Conservation (phyloP, 2,113 vertebrate species). For the Myodes glareolus region DNA sequence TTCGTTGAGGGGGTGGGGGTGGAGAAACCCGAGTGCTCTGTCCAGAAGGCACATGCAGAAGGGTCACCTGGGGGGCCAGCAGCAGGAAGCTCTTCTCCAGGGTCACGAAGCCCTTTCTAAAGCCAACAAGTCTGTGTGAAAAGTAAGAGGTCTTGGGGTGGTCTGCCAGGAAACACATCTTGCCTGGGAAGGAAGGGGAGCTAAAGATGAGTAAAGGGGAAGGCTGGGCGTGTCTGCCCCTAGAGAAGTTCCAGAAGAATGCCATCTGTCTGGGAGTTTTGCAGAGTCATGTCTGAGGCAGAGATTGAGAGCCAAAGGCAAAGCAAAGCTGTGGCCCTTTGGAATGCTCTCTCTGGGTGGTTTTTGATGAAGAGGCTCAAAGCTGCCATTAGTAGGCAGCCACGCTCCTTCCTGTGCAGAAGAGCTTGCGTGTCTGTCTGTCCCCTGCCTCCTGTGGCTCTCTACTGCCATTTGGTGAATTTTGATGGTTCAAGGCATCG, state of each 20-base stretch:
- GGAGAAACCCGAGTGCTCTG: not conserved
- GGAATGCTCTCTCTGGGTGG: not conserved
- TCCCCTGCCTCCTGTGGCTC: not conserved
- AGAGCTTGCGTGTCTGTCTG: fast-evolving
- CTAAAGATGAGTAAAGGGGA: not conserved
- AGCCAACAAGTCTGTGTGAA: not conserved
- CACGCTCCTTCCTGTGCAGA: not conserved
- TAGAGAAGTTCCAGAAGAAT: not conserved
- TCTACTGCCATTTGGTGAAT: not conserved
- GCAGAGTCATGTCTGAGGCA: not conserved
- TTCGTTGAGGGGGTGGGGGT: not conserved
- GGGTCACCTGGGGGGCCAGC: not conserved
- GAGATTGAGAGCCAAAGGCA: not conserved
- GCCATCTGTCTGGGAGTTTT: not conserved
- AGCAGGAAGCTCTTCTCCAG: not conserved
- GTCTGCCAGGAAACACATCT: not conserved
- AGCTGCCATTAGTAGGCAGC: not conserved
- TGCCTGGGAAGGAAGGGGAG: not conserved
- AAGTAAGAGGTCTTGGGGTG: not conserved
- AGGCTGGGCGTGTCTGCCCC: not conserved
- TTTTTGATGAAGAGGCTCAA: not conserved
- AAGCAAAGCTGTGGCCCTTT: fast-evolving
- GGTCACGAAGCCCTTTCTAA: not conserved
- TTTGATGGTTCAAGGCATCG: not conserved
- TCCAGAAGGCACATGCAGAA: not conserved